These are phyloP conservation scores for Arizona elegans DNA, from an alignment of 2,113 vertebrate species.

Conservation along the genomic window DNA sequence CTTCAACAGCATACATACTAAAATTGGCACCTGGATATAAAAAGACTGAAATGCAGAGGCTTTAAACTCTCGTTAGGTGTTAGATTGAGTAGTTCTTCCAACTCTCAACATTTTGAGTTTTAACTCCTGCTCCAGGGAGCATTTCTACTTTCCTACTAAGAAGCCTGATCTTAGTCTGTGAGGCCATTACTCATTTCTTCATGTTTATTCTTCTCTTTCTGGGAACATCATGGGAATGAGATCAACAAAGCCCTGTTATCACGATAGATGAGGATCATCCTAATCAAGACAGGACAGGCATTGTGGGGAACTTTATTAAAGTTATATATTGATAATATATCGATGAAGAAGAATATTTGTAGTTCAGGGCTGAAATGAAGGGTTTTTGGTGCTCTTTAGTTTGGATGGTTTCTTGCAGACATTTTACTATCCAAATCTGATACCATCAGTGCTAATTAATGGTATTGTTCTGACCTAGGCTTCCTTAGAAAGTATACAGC, in stretches of 20 bases:
- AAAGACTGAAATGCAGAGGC: neutral
- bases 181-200: neutral
- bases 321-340: neutral
- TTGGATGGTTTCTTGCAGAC: neutral
- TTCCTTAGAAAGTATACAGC: no score
- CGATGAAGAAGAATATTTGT: neutral
- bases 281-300: neutral
- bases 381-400: neutral
- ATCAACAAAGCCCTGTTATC: neutral
- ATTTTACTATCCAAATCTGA: neutral
- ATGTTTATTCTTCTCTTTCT: neutral
- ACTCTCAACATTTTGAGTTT: neutral
- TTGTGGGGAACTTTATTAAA: neutral
- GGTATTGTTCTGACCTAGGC: no score
- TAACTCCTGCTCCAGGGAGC: neutral
- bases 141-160: neutral
- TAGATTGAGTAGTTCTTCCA: neutral
- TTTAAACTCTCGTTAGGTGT: neutral
- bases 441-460: neutral
- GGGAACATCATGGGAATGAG: neutral
- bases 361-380: neutral
- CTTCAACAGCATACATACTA: neutral
- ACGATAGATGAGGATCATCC: neutral
- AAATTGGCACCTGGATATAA: neutral
- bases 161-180: neutral